Conservation (phyloP, 2,113 vertebrate species). For the Chionis minor region DNA sequence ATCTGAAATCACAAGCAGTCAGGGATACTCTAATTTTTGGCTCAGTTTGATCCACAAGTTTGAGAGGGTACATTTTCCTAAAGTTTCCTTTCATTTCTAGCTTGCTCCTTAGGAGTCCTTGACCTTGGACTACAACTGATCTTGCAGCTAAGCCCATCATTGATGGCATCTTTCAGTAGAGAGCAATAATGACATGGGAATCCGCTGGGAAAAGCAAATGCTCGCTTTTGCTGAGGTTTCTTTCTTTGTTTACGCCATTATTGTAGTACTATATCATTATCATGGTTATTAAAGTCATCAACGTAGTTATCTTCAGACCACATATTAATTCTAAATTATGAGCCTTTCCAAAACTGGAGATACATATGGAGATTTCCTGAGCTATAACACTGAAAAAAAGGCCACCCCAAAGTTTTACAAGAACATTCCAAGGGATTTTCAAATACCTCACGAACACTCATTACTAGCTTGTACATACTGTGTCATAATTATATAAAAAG, state of each 20-base stretch:
- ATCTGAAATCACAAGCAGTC: neutral
- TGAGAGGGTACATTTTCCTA: neutral
- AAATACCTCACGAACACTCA: neutral
- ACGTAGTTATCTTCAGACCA: neutral
- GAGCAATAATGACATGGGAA: neutral
- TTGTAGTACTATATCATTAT: conserved; percentile 12
- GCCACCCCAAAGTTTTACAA: neutral
- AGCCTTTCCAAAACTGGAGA: neutral
- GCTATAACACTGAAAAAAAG: neutral
- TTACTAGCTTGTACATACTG: neutral
- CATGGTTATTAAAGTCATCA: neutral
- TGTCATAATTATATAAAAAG: neutral
- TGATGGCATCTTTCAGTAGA: neutral
- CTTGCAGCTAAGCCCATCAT: neutral
- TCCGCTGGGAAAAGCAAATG: neutral
- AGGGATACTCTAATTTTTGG: neutral
- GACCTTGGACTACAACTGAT: neutral
- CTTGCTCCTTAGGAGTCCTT: neutral
- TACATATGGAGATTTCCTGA: neutral
- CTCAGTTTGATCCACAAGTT: neutral
- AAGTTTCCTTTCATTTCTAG: neutral
- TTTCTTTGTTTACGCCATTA: neutral
- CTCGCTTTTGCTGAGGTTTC: conserved; percentile 33
- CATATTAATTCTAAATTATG: neutral
- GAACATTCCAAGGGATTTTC: conserved; percentile 6